Conservation (phyloP, 2,888 invertebrate genomes). For the Lepidochrysops patricia region DNA sequence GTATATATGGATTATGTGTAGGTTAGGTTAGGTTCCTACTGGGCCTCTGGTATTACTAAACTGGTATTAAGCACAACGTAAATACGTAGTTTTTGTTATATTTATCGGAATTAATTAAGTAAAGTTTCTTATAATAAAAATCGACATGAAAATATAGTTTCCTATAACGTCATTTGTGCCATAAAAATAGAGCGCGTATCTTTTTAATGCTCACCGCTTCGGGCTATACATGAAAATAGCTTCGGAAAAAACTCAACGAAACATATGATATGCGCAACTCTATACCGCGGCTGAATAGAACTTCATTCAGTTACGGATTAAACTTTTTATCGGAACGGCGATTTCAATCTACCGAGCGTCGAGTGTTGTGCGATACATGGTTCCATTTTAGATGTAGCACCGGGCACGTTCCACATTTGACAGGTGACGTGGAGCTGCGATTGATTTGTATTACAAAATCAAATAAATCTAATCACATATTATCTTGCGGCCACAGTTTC, state of each 20-base stretch:
- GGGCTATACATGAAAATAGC: background rate
- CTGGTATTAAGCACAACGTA: too few species aligned
- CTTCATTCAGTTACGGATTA: background rate
- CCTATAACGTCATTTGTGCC: background rate
- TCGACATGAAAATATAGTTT: too few species aligned
- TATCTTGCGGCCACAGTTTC: too few species aligned
- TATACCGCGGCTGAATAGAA: background rate
- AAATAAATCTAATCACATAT: too few species aligned
- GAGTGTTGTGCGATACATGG: background rate
- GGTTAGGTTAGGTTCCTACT: too few species aligned
- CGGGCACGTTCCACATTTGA: background rate
- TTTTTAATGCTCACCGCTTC: background rate
- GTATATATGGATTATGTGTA: too few species aligned
- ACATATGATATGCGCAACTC: background rate
- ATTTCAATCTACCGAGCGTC: background rate
- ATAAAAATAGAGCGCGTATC: background rate
- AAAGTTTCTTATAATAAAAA: too few species aligned
- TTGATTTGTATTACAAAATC: background rate
- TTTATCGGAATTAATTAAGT: too few species aligned
- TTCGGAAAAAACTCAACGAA: background rate
- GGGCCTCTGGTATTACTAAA: too few species aligned
- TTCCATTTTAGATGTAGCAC: background rate
- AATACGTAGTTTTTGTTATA: too few species aligned
- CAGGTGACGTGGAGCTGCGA: background rate
- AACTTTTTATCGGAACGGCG: background rate